Base-by-base conservation (phyloP, 1,140 invertebrate genomes). In the Leptestheria dahalacensis region DNA sequence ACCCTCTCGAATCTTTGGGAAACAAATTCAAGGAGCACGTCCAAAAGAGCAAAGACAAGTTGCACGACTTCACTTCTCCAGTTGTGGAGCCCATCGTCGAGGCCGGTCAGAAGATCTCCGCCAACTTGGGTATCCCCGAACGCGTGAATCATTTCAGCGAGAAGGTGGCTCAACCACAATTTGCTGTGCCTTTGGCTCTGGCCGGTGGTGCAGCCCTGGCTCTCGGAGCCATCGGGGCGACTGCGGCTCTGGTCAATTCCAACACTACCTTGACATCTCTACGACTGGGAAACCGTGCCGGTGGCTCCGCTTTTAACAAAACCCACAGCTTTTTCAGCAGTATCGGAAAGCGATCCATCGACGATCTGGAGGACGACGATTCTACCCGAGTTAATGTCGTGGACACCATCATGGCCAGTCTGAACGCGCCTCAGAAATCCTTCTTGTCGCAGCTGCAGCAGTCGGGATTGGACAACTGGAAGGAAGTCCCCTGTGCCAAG, bases 201-300 rank as follows among this genome's bases (percentile, higher is more conserved):
- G 85, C 84, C 20, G 84, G 85, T 1, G 86, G 85, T 2, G 83
- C 85, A 12, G 84, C 85, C 9, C 72, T 87, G 3, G 84, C 85
- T 1, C 75, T 88, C 1, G 85, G 85, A 21, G 85, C 85, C 0
- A 82, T 86, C 0, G 85, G 85, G 2, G 79, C 87, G 29, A 84
- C 84, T 4, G 23, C 52, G 20, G 26, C 46, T 29, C 21, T 62
- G 10, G 57, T 18, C 48, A 51, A 29, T 53, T 49, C 49, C n/a
- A 29, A 60, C 26, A 55, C 23, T 2, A 55, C 26, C 4, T 18
- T n/a, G 28, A 52, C 3, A 26, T 52, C 21, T 52, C 28, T 26
- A 52, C 25, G 20, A 23, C 50, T 26, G 24, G 25, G n/a, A 52
- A 52, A 26, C n/a, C n/a, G n/a, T n/a, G n/a, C n/a, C n/a, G n/a